A percentile compares a stretch with the other conserved stretches of the same genome.
These are phyloP conservation scores for Hestina assimilis DNA, from an alignment of 1,140 invertebrate species.

Conservation along the genomic window DNA sequence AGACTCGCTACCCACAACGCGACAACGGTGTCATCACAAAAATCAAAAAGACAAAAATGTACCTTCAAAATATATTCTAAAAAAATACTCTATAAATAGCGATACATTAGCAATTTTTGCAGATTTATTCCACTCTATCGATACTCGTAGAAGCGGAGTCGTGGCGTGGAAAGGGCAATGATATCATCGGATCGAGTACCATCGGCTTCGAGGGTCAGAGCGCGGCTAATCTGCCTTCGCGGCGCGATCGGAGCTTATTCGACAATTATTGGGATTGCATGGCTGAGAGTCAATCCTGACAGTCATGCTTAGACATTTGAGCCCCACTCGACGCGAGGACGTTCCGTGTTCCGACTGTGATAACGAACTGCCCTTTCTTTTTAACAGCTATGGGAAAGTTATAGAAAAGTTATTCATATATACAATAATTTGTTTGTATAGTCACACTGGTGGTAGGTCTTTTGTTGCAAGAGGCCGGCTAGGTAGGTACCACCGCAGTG, in stretches of 20 bases:
- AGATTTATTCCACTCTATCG: slow-evolving; percentile 55
- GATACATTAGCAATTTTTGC: slow-evolving; percentile 25
- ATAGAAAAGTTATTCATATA: no score
- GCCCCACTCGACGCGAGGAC: slow-evolving; percentile 1
- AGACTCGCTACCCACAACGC: no score
- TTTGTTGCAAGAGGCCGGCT: no score
- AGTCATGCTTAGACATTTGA: slow-evolving; percentile 10
- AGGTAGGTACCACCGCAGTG: no score
- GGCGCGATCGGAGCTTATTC: slow-evolving; percentile 39
- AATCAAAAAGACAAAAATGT: no score
- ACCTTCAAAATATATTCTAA: no score
- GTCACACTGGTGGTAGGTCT: no score
- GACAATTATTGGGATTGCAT: slow-evolving; percentile 37
- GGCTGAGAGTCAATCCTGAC: slow-evolving; percentile 14
- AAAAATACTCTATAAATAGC: slow-evolving; percentile 10
- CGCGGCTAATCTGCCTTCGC: slow-evolving; percentile 53
- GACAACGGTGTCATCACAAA: no score
- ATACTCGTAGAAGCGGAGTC: slow-evolving; percentile 39
- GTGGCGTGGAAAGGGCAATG: slow-evolving; percentile 47
- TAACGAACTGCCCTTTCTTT: neutral
- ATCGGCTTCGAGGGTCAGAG: slow-evolving; percentile 35
- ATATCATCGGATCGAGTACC: slow-evolving; percentile 38
- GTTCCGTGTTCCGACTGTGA: slow-evolving; percentile 5
- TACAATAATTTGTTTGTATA: no score
- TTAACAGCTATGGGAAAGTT: no score